Evolutionary conservation across 1,140 invertebrate species (phyloP), one percentile per base, ranked within the genome.

Genomic region (Zaprionus gabonicus): DNA sequence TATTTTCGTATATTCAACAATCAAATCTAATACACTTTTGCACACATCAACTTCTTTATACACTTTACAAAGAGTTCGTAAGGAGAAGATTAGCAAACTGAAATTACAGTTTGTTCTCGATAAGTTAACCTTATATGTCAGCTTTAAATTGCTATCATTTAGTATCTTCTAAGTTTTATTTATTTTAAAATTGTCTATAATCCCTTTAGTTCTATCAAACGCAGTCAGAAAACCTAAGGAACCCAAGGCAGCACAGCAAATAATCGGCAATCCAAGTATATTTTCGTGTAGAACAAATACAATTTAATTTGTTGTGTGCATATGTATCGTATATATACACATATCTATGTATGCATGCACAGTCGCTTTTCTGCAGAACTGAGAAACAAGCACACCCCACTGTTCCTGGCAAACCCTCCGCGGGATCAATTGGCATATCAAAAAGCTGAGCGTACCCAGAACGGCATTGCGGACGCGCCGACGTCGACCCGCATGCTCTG

Each of bases 401-500:
- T 60, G 46, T 60, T 68, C 34, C 17, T 58, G 28, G 17, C 31
- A 9, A 63, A 55, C 49, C 49, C 27, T 38, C 27, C 36, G 17
- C 49, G 62, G 51, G 51, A 23, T 27, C 53, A 71, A 55, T 49
- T 46, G 62, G 49, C 68, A 56, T 56, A 71, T 65, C 53, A 71
- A 57, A 57, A 6, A 27, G 1, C 17, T 46, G 10, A 27, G 3
- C 25, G 20, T 64, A 64, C 4, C 15, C 15, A 56, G 28, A 57
- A 57, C 5, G 28, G 6, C 28, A 28, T 28, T 9, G 28, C 7
- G 6, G 25, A 27, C 3, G 27, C 27, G 27, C 5, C 27, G 9
- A 41, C 17, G 69, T 12, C 63, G 55, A 49, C 56, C 44, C 70
- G 55, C 63, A 72, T 72, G 23, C 3, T 17, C 25, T 34, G 56